Conservation (phyloP, 2,888 invertebrate genomes). For the Spodoptera littoralis region DNA sequence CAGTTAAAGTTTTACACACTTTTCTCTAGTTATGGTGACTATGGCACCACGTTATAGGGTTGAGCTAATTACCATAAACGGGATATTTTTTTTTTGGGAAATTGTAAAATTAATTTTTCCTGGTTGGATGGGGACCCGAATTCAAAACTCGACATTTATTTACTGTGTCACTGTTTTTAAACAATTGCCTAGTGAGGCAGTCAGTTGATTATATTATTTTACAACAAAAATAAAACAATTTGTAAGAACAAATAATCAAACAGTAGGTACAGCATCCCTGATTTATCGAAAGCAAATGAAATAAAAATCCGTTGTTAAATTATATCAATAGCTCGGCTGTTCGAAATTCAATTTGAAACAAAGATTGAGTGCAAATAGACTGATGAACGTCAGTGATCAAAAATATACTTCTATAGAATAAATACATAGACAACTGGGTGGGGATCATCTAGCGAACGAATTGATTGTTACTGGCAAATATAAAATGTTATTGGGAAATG, state of each 20-base stretch:
- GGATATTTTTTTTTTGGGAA: too few species aligned
- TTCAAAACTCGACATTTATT: too few species aligned
- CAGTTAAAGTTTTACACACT: too few species aligned
- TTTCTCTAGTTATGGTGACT: too few species aligned
- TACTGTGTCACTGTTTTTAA: too few species aligned
- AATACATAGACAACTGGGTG: slow-evolving; percentile 29
- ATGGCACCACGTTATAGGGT: too few species aligned
- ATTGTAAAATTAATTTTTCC: too few species aligned
- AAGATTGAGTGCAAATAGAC: slow-evolving; percentile 53
- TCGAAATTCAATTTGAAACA: slow-evolving; percentile 50
- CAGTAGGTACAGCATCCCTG: slow-evolving; percentile 1
- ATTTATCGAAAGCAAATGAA: slow-evolving; percentile 40
- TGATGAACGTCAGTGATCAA: slow-evolving; percentile 42
- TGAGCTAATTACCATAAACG: too few species aligned
- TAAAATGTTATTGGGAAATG: slow-evolving; percentile 12
- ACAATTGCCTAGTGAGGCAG: too few species aligned
- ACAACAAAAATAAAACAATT: slow-evolving; percentile 8
- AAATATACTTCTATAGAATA: slow-evolving; percentile 41
- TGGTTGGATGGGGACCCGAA: too few species aligned
- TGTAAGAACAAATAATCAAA: slow-evolving; percentile 21
- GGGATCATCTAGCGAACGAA: slow-evolving; percentile 38
- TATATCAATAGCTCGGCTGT: slow-evolving; percentile 41
- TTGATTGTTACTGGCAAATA: slow-evolving; percentile 34
- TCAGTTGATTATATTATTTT: not conserved
- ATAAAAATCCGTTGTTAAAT: slow-evolving; percentile 47